phyloP scores from a whole-genome alignment of 2,888 invertebrate species.

The Chaetogeoica ovagalla region DNA sequence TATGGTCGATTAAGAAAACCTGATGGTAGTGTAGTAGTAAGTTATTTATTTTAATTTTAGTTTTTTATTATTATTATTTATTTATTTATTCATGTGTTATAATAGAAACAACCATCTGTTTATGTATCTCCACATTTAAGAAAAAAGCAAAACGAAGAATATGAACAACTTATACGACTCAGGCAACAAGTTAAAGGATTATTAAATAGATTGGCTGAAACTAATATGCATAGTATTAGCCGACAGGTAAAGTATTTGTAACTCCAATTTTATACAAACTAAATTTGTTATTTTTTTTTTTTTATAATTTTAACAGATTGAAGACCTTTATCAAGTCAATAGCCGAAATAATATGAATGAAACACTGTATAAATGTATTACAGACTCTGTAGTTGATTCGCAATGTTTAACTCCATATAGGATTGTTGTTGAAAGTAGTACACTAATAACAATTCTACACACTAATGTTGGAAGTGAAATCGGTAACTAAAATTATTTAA shows the following conservation, averaged over 20 bases:
- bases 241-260: constrained; percentile 60
- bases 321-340: constrained; percentile 75
- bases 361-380: constrained; percentile 70
- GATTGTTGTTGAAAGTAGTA: constrained; percentile 80
- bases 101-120: constrained; percentile 18
- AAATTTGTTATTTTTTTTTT: constrained; percentile 34
- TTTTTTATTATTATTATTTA: too few relatives aligned
- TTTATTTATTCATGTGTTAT: constrained; percentile 26
- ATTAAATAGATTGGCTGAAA: constrained; percentile 82
- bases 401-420: constrained; percentile 70
- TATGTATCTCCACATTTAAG: constrained; percentile 85
- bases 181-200: constrained; percentile 83
- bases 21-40: constrained; percentile 76
- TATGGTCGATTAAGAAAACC: constrained; percentile 84
- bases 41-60: constrained; percentile 48
- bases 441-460: constrained; percentile 81
- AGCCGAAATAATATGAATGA: constrained; percentile 84
- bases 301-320: constrained; percentile 65
- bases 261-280: neutral
- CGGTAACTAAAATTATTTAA: constrained; percentile 61
- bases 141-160: constrained; percentile 62
- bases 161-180: constrained; percentile 68
- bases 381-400: constrained; percentile 69
- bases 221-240: constrained; percentile 83
- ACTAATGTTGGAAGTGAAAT: constrained; percentile 90